Evolutionary conservation across 2,797 vertebrate species (phyloP), one percentile per base, ranked within the genome.

Genomic region (Tinamus major): DNA sequence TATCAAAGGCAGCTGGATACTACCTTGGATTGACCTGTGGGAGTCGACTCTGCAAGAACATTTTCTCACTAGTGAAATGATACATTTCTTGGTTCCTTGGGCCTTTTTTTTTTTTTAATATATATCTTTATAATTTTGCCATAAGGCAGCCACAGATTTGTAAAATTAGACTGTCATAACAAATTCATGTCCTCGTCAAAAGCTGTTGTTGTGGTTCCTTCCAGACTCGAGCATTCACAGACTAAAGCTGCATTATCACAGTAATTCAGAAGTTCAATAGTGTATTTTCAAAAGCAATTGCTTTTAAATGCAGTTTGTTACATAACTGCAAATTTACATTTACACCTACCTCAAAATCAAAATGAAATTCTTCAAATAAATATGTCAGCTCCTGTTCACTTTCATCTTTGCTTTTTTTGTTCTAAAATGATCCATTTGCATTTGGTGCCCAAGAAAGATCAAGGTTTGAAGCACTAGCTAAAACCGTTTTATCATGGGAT

Each of bases 101-200:
- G 39, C 51, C 79, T 90, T 69, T 51, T 10, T 87, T 90, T 69
- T 51, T 10, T 87, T 75, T 89, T 19, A 79, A 92, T 79, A 89
- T 92, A 88, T 91, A 91, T 89, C 93, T 94, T 93, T 86, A 85
- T 93, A 93, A 93, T 94, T 96, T 85, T 63, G 67, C 94, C 35
- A 84, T 94, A 92, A 96, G 91, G 87, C 89, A 96, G 87, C 82
- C 71, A 78, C 82, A 88, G 90, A 65, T 94, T 97, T 96, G 93
- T 93, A 93, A 95, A 97, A 96, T 97, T 91, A 95, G 86, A 71
- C 93, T 97, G 96, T 96, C 96, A 96, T 93, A 96, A 96, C 92
- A 96, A 96, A 97, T 97, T 92, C 93, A 81, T 92, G 95, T 96
- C 95, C 94, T 95, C 93, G 94, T 96, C 96, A 96, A 95, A 96